phyloP scores from a whole-genome alignment of 2,888 invertebrate species.

The Mycalesis mineus region DNA sequence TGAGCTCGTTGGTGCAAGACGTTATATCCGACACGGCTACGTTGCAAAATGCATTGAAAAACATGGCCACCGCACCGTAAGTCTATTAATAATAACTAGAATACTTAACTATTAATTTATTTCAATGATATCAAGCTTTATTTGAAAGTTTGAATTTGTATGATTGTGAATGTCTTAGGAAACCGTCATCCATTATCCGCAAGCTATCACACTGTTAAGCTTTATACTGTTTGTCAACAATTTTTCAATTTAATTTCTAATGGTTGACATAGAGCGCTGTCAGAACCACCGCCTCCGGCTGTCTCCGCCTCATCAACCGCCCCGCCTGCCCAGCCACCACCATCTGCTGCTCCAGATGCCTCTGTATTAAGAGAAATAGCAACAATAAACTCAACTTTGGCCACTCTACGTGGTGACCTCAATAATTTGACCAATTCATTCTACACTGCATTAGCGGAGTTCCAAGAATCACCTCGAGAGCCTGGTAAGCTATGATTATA shows the following conservation, averaged over 20 bases:
- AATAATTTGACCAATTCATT: constrained; percentile 43
- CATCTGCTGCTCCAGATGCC: background rate
- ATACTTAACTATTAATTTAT: no score
- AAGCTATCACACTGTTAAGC: no score
- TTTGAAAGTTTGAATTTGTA: no score
- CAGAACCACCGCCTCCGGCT: no score
- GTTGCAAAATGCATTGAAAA: constrained; percentile 38
- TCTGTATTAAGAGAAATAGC: constrained; percentile 37
- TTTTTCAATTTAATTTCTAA: no score
- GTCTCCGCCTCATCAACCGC: background rate
- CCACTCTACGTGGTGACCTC: constrained; percentile 39
- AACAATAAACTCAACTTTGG: constrained; percentile 32
- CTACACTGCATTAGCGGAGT: constrained; percentile 37
- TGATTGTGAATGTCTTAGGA: no score
- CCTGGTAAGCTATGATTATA: constrained; percentile 23
- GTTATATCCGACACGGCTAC: constrained; percentile 60
- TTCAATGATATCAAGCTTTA: no score
- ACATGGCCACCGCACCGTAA: constrained; percentile 31
- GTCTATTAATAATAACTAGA: no score
- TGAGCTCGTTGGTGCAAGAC: constrained; percentile 80
- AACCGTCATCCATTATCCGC: no score
- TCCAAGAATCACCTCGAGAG: constrained; percentile 30
- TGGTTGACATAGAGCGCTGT: no score
- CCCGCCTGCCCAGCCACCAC: background rate
- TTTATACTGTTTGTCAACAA: no score